Evolutionary conservation across 2,797 vertebrate genomes (phyloP), one percentile per base, ranked within the genome.

Genomic region (Jordanella pulchra): DNA sequence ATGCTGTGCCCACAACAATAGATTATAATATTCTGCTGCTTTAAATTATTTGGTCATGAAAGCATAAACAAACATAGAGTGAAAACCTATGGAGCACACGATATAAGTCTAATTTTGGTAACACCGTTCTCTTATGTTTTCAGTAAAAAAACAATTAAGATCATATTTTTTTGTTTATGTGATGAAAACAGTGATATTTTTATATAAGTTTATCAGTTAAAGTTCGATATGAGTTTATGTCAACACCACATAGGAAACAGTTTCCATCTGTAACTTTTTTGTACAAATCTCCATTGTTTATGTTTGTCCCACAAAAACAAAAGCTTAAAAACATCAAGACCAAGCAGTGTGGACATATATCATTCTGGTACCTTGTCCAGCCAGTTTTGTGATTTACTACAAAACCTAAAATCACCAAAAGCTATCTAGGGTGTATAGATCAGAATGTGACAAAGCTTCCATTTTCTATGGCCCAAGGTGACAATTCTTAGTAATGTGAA

Each of bases 401-500:
- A 35, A 58, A 79, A 56, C 21, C 67, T 51, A 69, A 58, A 82
- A 75, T 64, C 74, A 79, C 28, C 25, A 67, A 81, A 63, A 76
- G 66, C 47, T 55, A 63, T 73, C 82, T 63, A 65, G 27, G 4
- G 79, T 72, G 60, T 70, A 87, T 73, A 80, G 71, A 77, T 87
- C 83, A 79, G 66, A 45, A 0, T 64, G 69, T 68, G 73, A 82
- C 76, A 86, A 73, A 72, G 69, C 55, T 39, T 32, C 69, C 54
- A 25, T 71, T 72, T 79, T 68, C 32, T 80, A 67, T 67, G 55
- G 66, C 73, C 79, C 1, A 65, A 71, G 77, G 75, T 32, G 5
- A 70, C 54, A 51, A 67, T 61, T 76, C 63, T 77, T 65, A 27
- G 71, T 28, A 1, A 12, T 35, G 32, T 58, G 11, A 56, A 67